Evolutionary conservation across 2,113 vertebrate species (phyloP), one percentile per base, ranked within the genome.

Genomic region (Alexandromys fortis): DNA sequence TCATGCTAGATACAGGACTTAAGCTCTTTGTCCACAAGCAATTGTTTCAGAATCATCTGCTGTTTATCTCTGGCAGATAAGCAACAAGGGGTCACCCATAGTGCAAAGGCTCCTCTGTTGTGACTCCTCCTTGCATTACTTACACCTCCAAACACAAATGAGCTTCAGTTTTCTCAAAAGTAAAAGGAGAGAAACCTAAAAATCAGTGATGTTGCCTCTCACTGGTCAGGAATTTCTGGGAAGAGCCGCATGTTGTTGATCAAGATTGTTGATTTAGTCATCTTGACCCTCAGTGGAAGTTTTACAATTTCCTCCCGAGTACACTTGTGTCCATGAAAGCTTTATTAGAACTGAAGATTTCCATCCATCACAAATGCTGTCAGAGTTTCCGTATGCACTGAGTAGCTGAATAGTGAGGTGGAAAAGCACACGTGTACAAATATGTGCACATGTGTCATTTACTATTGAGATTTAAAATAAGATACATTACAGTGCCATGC

Each of bases 181-280:
- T 45, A 79, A 26, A 52, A 35, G 33, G 55, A 68, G 30, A 78
- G 86, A 30, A 78, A 10, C 11, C 30, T 35, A 49, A 8, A 76
- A 65, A 89, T 88, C 28, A 95, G 63, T 90, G 26, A 85, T 65
- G 52, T 96, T 55, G 35, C 47, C 45, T 90, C 42, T 94, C 61
- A 85, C 9, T 33, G 95, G 13, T 95, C 61, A 96, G 68, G 89
- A 17, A 55, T 92, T 61, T 94, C 17, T 83, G 30, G 35, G 26
- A 96, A 89, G 45, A 90, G 38, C 42, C 42, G 49, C 3, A 76
- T 12, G 7, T 28, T 89, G 8, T 55, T 87, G 47, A 75, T 28
- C 28, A 47, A 85, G 49, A 67, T 65, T 72, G 90, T 79, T 85
- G 55, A 52, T 90, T 95, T 94, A 90, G 30, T 75, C 79, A 24